Base-by-base conservation (phyloP, 2,113 vertebrate species). In the Synchiropus splendidus region DNA sequence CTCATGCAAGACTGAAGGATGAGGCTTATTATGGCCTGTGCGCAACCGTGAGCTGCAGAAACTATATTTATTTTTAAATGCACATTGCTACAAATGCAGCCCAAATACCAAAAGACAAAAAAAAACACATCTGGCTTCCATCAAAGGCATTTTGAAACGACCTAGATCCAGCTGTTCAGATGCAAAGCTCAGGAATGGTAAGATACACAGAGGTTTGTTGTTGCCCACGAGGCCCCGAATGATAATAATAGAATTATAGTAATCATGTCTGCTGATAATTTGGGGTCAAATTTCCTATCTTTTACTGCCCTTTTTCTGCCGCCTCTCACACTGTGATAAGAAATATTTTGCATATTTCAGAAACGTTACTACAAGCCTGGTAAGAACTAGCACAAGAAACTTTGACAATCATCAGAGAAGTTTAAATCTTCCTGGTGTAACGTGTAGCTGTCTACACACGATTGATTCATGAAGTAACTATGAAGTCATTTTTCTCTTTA, bases 1-100 rank as follows among this genome's bases (percentile, higher is more conserved):
- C 75, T 98, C 16, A 85, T 91, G 16, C 92, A 96, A 48, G 91
- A 97, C 59, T 87, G 64, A 86, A 52, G 36, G 46, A 52, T 16
- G 6, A 33, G 61, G 49, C 46, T 33, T 34, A 48, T 54, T 13
- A n/a, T n/a, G n/a, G n/a, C 32, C 31, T 18, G 53, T 45, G 35
- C 2, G 35, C 30, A n/a, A 21, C 50, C 33, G 14, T 38, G 47
- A 65, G 65, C 57, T 63, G 63, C 67, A 67, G 39, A 64, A 56
- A 38, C 51, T 42, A 36, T 70, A 75, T 75, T 70, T 74, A 74
- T 75, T 75, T 58, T 65, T 49, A 53, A 57, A n/a, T 36, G 47
- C 36, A 47, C 49, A 51, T 37, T 43, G 58, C 44, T 67, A 36
- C 42, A 54, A 55, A 46, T 55, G 36, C 41, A 52, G 10, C 39